Percentiles rank a stretch among this genome's conserved stretches.
These are phyloP conservation scores for Lepus townsendii DNA, from an alignment of 2,797 vertebrate genomes.

Conservation along the genomic window DNA sequence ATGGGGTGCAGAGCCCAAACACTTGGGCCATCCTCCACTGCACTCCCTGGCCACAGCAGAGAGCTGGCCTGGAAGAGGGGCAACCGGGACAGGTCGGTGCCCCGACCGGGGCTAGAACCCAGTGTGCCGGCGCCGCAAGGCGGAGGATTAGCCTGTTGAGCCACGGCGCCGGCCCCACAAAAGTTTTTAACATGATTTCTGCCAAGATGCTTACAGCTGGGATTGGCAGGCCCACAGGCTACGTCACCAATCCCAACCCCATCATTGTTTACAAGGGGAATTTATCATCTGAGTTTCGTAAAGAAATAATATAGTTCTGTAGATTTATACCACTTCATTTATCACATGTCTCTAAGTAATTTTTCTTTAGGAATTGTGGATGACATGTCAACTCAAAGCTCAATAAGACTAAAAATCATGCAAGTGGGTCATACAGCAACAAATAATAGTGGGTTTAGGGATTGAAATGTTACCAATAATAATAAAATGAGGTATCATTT, in stretches of 20 bases:
- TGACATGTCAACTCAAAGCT: not conserved
- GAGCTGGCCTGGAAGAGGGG: no score
- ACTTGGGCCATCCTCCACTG: no score
- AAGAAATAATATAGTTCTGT: not conserved
- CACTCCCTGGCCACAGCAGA: no score
- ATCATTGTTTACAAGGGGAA: constrained; percentile 23
- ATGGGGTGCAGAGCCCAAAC: no score
- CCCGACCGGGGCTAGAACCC: no score
- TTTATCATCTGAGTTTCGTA: constrained; percentile 8
- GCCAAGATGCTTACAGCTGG: constrained; percentile 10
- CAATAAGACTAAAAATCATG: constrained; percentile 19
- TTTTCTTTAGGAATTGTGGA: not conserved
- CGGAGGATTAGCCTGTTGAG: no score
- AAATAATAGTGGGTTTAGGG: not conserved
- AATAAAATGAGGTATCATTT: not conserved
- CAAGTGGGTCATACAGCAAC: not conserved
- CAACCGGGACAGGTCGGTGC: no score
- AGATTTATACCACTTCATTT: not conserved
- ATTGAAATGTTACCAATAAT: constrained; percentile 34
- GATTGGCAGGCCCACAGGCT: constrained; percentile 18
- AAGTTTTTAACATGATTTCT: not conserved
- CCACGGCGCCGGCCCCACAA: no score
- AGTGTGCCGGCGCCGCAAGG: no score
- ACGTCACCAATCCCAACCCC: not conserved
- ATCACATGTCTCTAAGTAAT: not conserved